phyloP scores from a whole-genome alignment of 2,113 vertebrate genomes.

The Candoia aspera region DNA sequence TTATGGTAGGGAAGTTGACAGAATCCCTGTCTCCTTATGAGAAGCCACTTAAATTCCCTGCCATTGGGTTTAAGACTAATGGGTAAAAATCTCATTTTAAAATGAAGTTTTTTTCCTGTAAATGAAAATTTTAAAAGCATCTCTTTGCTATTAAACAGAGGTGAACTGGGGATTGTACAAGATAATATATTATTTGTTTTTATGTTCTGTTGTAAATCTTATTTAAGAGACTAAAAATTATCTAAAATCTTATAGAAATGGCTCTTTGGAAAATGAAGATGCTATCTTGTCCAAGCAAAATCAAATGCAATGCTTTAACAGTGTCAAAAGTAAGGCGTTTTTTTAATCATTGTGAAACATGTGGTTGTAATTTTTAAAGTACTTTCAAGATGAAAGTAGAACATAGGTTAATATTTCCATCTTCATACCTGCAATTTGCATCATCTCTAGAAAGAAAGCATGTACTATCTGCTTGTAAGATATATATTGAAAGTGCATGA shows the following conservation, averaged over 20 bases:
- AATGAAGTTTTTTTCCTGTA: background rate
- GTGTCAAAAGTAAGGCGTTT: constrained; percentile 19
- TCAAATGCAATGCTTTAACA: constrained; percentile 24
- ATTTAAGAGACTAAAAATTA: background rate
- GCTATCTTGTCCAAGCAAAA: background rate
- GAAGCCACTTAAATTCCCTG: background rate
- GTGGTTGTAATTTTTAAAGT: constrained; percentile 53
- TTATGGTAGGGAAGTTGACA: background rate
- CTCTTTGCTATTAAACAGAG: background rate
- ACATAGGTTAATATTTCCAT: constrained; percentile 56
- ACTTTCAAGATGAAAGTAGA: constrained; percentile 60
- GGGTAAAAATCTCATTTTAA: background rate
- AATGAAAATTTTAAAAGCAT: background rate
- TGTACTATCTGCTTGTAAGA: constrained; percentile 53
- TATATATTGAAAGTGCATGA: constrained; percentile 22
- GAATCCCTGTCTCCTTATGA: background rate
- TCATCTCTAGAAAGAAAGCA: constrained; percentile 55
- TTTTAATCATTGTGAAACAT: constrained; percentile 46
- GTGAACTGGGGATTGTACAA: background rate
- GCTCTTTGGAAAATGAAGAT: constrained; percentile 45
- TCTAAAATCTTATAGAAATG: constrained; percentile 43
- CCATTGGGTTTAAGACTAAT: background rate
- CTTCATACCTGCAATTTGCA: constrained; percentile 66
- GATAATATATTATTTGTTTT: background rate
- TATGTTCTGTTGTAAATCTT: background rate